Base-by-base conservation (phyloP, 2,888 invertebrate genomes). In the Dicycla oo region DNA sequence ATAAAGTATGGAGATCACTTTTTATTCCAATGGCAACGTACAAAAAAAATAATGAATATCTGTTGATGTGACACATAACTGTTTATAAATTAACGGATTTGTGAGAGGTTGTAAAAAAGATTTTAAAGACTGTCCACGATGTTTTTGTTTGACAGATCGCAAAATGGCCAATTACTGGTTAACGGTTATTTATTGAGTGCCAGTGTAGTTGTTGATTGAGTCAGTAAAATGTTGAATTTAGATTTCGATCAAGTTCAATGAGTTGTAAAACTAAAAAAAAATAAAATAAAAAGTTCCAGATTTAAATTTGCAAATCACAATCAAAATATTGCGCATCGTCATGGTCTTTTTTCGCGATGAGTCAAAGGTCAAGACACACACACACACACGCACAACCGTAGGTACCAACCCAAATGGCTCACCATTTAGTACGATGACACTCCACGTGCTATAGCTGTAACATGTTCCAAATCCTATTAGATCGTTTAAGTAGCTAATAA, bases 31-130 rank as follows among this genome's bases (percentile, higher is more conserved):
- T 64, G 40, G 40, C 43, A 58, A 40, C 30, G 3, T 23, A 67
- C 43, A 66, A 60, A 64, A 82, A 66, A 54, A 30, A 40, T 66
- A 49, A 49, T 53, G 51, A 43, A 67, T 49, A 69, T 81, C 18
- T 65, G 57, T 77, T 77, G 43, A 62, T 56, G 15, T 75, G 86
- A 75, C 83, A 69, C 38, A 30, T 80, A 83, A 80, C 86, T 77
- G 78, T 73, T 60, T 26, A 30, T 6, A 23, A 56, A 75, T 83
- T 82, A 85, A 77, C 72, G 56, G 74, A 83, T 71, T 75, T 71
- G 65, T 66, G 6, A 66, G 70, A 61, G 54, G 65, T 63, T 58
- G 56, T 61, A 73, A 82, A 74, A 82, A 78, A 54, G 3, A 51
- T 51, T 65, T 65, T 51, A 64, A 65, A 38, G 45, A 47, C 62